Conservation (phyloP, 2,113 vertebrate genomes). For the Myanophis thanlyinensis region DNA sequence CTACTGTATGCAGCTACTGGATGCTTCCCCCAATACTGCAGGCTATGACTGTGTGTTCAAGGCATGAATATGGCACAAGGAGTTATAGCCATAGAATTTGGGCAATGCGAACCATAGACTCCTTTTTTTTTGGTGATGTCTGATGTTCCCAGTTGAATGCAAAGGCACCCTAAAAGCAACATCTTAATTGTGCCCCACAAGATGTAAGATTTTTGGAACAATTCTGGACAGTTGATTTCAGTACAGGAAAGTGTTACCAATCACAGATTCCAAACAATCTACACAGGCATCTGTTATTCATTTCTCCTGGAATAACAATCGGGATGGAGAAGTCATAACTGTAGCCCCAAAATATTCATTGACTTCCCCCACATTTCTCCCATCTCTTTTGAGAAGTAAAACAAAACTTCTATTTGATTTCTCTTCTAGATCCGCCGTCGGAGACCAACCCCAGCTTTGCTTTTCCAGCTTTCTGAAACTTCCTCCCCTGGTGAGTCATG, state of each 20-base stretch:
- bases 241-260: neutral
- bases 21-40: neutral
- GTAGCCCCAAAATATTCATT: neutral
- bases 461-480: constrained; percentile 90
- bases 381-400: neutral
- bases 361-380: neutral
- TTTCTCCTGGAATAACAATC: neutral
- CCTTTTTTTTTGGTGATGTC: neutral
- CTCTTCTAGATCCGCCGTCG: constrained; percentile 82
- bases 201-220: neutral
- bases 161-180: neutral
- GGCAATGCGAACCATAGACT: neutral
- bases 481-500: constrained; percentile 81
- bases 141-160: neutral
- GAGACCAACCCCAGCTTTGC: constrained; percentile 89
- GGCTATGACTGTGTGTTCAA: neutral
- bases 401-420: neutral
- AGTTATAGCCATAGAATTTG: neutral
- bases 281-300: neutral
- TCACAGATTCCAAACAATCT: neutral
- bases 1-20: neutral
- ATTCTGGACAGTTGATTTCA: neutral
- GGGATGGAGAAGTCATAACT: neutral
- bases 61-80: neutral
- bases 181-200: neutral